These are phyloP conservation scores for Aphaenogaster floridana DNA, from an alignment of 1,140 invertebrate species.

Conservation along the genomic window DNA sequence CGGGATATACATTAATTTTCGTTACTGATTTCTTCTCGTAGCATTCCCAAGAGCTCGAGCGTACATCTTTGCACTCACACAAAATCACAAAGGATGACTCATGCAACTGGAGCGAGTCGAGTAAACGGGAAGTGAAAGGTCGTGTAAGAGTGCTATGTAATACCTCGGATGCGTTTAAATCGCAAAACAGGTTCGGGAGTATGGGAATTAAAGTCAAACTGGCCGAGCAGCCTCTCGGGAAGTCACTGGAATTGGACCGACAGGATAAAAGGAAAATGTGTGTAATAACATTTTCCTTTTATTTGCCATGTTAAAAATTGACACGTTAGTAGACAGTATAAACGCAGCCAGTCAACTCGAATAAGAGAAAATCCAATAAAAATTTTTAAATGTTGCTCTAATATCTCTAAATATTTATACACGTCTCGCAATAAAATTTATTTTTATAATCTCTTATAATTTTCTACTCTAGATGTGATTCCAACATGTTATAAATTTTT, in stretches of 20 bases:
- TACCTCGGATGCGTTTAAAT: constrained; percentile 18
- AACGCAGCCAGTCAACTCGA: background rate
- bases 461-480: background rate
- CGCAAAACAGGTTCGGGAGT: constrained; percentile 30
- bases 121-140: background rate
- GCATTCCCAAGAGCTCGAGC: background rate
- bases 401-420: background rate
- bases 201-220: constrained; percentile 20
- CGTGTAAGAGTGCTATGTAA: constrained; percentile 17
- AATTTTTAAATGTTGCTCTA: background rate
- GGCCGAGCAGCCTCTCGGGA: constrained; percentile 7
- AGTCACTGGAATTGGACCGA: background rate
- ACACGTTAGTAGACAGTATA: background rate
- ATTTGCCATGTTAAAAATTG: background rate
- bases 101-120: background rate
- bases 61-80: background rate
- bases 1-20: background rate
- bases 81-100: constrained; percentile 14
- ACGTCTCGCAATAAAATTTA: background rate
- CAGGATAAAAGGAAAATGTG: background rate
- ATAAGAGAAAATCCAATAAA: background rate
- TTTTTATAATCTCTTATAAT: background rate
- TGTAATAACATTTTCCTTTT: background rate
- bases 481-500: background rate
- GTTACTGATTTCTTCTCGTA: background rate